Evolutionary conservation across 2,888 invertebrate species (phyloP), one percentile per base, ranked within the genome.

Genomic region (Pimpla rufipes): DNA sequence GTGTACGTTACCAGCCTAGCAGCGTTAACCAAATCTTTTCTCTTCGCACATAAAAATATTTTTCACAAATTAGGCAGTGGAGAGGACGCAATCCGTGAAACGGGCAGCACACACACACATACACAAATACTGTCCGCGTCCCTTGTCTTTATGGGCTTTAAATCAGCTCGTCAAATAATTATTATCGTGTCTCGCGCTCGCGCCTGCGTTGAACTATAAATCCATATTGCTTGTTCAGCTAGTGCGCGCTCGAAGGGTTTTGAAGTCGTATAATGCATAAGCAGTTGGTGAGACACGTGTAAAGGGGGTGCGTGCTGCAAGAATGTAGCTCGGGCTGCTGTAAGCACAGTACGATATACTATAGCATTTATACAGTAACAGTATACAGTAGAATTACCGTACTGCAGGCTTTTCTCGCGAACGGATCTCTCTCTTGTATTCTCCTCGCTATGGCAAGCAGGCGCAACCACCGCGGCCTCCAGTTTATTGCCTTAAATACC

Each of bases 151-250:
- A 87, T 82, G 78, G 84, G 59, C 79, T 86, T 81, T 86, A 81
- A 86, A 86, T 85, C 82, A 84, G 81, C 71, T 86, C 84, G 77
- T 86, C 83, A 85, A 85, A 86, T 86, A 86, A 87, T 87, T 76
- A 84, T 86, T 83, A 75, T 70, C 64, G 45, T 73, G 50, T 23
- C 37, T 52, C 71, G 57, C 55, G 42, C 57, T 23, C 62, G 59
- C 40, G 57, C 11, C 47, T 40, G 16, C 40, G n/a, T n/a, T 29
- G 11, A 18, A 73, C 6, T 47, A 42, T 67, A 57, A 18, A 76
- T 11, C 13, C 23, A 21, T 80, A 66, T 68, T 13, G 55, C 50
- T 66, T 23, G 74, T 67, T 62, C 42, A 50, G 42, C 40, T 47
- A 23, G 57, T 71, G 64, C 64, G 0, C 73, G n/a, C n/a, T n/a